Percentiles rank a stretch among this genome's conserved stretches.
phyloP scores from a whole-genome alignment of 1,140 invertebrate genomes.

The Penaeus chinensis region DNA sequence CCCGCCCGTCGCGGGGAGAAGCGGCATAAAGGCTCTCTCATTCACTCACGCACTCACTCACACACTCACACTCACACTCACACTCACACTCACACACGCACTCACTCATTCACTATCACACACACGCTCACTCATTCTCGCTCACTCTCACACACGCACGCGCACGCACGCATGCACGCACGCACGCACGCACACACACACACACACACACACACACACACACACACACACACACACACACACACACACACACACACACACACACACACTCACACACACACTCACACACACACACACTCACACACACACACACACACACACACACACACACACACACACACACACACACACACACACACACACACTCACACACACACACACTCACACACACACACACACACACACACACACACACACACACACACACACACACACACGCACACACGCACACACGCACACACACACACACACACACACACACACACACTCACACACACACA shows the following conservation, averaged over 20 bases:
- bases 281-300: not conserved
- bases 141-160: too few species aligned
- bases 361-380: conserved; percentile 8
- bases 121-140: too few species aligned
- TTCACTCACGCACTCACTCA: too few species aligned
- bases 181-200: not conserved
- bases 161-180: too few species aligned
- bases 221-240: not conserved
- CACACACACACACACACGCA: conserved; percentile 20
- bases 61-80: too few species aligned
- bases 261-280: not conserved
- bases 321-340: not conserved
- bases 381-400: conserved; percentile 11
- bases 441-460: conserved; percentile 4
- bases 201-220: not conserved
- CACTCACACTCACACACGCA: too few species aligned
- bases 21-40: too few species aligned
- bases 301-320: not conserved
- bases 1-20: too few species aligned
- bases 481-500: too few species aligned
- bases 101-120: too few species aligned
- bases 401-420: conserved; percentile 24
- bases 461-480: too few species aligned
- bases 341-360: not conserved
- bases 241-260: not conserved